Conservation (phyloP, 2,888 invertebrate genomes). For the Harpagoxenus sublaevis region DNA sequence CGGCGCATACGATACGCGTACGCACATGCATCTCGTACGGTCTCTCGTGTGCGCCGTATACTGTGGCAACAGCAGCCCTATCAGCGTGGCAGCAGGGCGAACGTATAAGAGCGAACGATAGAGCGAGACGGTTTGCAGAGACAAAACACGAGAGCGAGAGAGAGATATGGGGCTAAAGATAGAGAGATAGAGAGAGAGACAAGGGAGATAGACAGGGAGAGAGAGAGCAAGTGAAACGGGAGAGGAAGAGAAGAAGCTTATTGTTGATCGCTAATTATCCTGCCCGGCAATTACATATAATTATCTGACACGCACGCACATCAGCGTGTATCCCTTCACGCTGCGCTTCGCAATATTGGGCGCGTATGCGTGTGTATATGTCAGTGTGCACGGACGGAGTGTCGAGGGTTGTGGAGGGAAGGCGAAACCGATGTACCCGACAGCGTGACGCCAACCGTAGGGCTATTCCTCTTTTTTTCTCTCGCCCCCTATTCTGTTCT, state of each 20-base stretch:
- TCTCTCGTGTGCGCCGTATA: constrained; percentile 6
- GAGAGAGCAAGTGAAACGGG: constrained; percentile 32
- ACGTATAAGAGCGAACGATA: constrained; percentile 10
- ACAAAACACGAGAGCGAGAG: constrained; percentile 13
- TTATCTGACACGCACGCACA: constrained; percentile 84
- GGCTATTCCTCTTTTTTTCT: constrained; percentile 75
- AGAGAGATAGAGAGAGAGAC: neutral
- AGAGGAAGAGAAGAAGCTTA: constrained; percentile 76
- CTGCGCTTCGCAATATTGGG: constrained; percentile 71
- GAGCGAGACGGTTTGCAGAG: constrained; percentile 27
- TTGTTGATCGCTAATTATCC: constrained; percentile 86
- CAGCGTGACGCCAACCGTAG: constrained; percentile 85
- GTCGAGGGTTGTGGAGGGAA: constrained; percentile 72
- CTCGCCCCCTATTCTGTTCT: constrained; percentile 62
- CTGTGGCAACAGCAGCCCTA: constrained; percentile 33
- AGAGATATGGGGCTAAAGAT: neutral
- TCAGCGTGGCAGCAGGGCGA: constrained; percentile 3
- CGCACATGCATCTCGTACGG: constrained; percentile 2
- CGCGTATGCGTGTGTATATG: constrained; percentile 47
- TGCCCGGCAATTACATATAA: constrained; percentile 83
- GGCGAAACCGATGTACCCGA: constrained; percentile 86
- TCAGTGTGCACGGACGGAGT: constrained; percentile 56
- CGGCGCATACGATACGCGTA: neutral
- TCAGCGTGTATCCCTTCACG: constrained; percentile 68
- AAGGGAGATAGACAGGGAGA: neutral